These are phyloP conservation scores for Mionectes macconnelli DNA, from an alignment of 2,113 vertebrate genomes.

Conservation along the genomic window DNA sequence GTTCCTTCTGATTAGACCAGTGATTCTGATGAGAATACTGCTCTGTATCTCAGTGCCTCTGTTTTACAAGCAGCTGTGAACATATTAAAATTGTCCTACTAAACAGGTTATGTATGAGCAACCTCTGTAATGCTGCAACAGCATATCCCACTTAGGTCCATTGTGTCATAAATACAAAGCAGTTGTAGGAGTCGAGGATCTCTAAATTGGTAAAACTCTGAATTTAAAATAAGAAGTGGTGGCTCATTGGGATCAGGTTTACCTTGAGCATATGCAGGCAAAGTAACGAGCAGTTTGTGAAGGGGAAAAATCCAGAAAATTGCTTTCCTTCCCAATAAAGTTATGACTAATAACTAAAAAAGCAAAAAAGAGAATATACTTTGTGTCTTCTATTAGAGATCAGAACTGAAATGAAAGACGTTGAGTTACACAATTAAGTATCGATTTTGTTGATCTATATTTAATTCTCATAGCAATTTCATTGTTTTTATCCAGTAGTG, in stretches of 20 bases:
- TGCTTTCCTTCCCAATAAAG: slow-evolving; percentile 28
- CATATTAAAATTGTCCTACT: neutral
- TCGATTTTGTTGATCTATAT: slow-evolving; percentile 78
- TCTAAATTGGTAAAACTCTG: slow-evolving; percentile 30
- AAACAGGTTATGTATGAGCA: neutral
- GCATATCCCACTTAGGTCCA: neutral
- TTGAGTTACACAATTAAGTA: slow-evolving; percentile 77
- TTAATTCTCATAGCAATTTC: slow-evolving; percentile 74
- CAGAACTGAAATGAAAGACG: slow-evolving; percentile 68
- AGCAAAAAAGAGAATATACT: slow-evolving; percentile 53
- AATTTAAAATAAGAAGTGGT: slow-evolving; percentile 49
- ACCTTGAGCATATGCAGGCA: slow-evolving; percentile 38
- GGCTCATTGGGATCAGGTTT: slow-evolving; percentile 42
- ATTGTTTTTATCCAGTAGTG: slow-evolving; percentile 61
- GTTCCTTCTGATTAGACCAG: neutral
- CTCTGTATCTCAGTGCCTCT: neutral
- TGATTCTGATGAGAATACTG: neutral
- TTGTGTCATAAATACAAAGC: neutral
- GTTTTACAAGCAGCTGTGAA: neutral
- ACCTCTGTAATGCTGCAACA: neutral
- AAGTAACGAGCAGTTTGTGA: slow-evolving; percentile 30
- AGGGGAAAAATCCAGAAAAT: slow-evolving; percentile 48
- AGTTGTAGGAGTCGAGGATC: neutral
- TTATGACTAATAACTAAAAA: slow-evolving; percentile 66
- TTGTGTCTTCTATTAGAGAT: slow-evolving; percentile 67